Evolutionary conservation across 2,113 vertebrate genomes (phyloP).

Genomic region (Raja brachyura): DNA sequence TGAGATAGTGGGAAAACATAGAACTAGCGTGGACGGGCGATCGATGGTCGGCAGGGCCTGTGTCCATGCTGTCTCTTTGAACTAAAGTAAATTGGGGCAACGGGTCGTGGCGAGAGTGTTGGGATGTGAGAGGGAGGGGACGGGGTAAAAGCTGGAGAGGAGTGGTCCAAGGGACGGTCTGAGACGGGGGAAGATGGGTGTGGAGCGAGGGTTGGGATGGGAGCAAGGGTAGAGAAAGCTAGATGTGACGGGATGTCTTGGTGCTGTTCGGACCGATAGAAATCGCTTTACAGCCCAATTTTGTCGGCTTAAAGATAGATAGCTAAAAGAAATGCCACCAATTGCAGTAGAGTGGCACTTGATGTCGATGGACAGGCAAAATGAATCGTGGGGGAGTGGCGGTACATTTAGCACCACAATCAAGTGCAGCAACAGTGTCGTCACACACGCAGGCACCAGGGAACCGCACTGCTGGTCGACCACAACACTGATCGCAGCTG

Average conservation of each 20-base stretch:
- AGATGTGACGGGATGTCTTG: not conserved
- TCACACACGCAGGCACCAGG: not conserved
- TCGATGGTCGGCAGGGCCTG: too few species aligned
- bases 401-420: not conserved
- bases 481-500: not conserved
- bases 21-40: too few species aligned
- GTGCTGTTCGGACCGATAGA: not conserved
- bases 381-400: not conserved
- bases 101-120: not conserved
- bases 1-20: too few species aligned
- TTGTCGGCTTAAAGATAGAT: not conserved
- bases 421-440: too few species aligned
- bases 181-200: not conserved
- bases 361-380: not conserved
- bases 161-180: not conserved
- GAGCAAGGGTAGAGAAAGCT: too few species aligned
- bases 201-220: not conserved
- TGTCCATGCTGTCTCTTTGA: too few species aligned
- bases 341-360: not conserved
- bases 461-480: not conserved
- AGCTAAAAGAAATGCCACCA: not conserved
- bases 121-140: not conserved
- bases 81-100: too few species aligned
- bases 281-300: not conserved
- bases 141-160: too few species aligned